Base-by-base conservation (phyloP, 2,888 invertebrate genomes). In the Trilocha varians region DNA sequence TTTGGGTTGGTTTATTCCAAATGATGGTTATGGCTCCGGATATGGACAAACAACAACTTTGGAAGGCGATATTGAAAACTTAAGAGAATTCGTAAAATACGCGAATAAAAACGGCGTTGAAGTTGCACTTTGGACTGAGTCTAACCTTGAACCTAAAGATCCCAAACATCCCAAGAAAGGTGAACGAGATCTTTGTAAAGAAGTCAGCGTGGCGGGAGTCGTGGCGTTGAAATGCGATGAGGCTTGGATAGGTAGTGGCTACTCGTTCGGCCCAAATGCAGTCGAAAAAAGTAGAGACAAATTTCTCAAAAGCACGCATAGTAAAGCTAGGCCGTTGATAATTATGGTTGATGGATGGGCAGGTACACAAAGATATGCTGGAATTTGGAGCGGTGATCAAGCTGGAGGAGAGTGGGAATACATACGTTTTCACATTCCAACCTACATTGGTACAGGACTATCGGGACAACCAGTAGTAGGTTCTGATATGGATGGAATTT, bases 331-430 rank as follows among this genome's bases (percentile, higher is more conserved):
- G 45, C 70, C 73, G 9, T 59, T 82, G 59, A 76, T 82, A 9
- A 71, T 85, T 48, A 83, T 75, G 68, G 83, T 84, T 1, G 79
- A 84, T 40, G 84, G 84, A 3, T 85, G 84, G 84, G 84, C 82
- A 17, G 84, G 82, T 1, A 80, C 82, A 6, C 84, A 85, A 47
- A 70, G 84, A 49, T 65, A 76, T 49, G 63, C 84, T 2, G 79
- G 74, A 1, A 69, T 84, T 49, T 85, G 84, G 84, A 82, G 67
- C 46, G 84, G 84, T 13, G 84, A 85, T 44, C 84, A 84, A 61
- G 55, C 49, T 13, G 84, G 84, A n/a, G 84, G 84, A 5, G 52
- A 75, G 33, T 85, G 84, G 84, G 84, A 83, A 57, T 83, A 83
- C 46, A 84, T 85, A 48, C 65, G 83, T 17, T 85, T 84, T 46